Base-by-base conservation (phyloP, 2,113 vertebrate species). In the Bagarius yarrelli region DNA sequence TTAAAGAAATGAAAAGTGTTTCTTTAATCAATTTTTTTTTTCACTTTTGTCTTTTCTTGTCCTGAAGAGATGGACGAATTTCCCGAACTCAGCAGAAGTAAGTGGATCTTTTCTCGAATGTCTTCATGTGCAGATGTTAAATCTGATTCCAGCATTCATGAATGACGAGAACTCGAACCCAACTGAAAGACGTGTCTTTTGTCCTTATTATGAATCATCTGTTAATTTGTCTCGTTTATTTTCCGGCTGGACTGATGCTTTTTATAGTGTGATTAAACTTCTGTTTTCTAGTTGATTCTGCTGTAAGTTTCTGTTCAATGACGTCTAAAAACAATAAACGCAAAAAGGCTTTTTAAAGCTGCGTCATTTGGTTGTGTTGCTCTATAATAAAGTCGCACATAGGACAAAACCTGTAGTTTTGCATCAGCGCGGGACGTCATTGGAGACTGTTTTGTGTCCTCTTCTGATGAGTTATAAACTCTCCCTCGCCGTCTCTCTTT, bases 31-130 rank as follows among this genome's bases (percentile, higher is more conserved):
- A 53, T 78, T 55, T 5, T 12, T 25, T 3, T 25, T 40, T 27
- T 13, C 40, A 23, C 56, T 21, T 32, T 69, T 14, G 13, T n/a
- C 8, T 47, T 70, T 40, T 18, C 19, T 55, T 44, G 47, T 14
- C 47, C 56, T 32, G n/a, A n/a, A 23, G 32, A n/a, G 25, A 61
- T 47, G 18, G 18, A 6, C 67, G 60, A 21, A 52, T 52, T 14
- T 18, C 4, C 57, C 36, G 69, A 40, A 80, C n/a, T 70, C 64
- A 47, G 5, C 57, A n/a, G 36, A 34, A 79, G 69, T 73, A 73
- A 81, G 69, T 81, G n/a, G 18, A 61, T 0, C 3, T n/a, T 53
- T 72, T 61, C n/a, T 69, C 40, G 47, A 23, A 53, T 55, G 27
- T 15, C 18, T 72, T 8, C 11, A 52, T 53, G 27, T 32, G 44